phyloP scores from a whole-genome alignment of 2,797 vertebrate species.

The Bucorvus abyssinicus region DNA sequence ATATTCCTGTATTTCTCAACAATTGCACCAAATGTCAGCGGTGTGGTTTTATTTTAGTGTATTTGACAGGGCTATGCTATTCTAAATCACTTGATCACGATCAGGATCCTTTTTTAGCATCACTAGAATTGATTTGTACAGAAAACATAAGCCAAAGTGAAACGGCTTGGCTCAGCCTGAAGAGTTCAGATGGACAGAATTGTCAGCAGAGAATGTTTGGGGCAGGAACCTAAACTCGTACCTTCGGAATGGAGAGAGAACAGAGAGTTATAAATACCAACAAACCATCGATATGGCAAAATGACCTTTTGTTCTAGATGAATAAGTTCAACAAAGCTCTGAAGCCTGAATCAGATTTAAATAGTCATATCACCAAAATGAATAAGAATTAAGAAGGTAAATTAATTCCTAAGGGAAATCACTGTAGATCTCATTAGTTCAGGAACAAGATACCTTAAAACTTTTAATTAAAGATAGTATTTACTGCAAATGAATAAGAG shows the following conservation, averaged over 20 bases:
- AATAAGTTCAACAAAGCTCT: conserved; percentile 43
- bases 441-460: conserved; percentile 78
- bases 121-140: neutral
- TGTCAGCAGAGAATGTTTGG: neutral
- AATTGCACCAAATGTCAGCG: neutral
- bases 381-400: conserved; percentile 77
- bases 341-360: conserved; percentile 56
- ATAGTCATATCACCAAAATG: conserved; percentile 66
- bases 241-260: neutral
- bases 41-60: neutral
- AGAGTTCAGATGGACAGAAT: neutral
- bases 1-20: neutral
- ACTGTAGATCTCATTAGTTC: conserved; percentile 80
- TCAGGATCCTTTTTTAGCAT: neutral
- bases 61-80: neutral
- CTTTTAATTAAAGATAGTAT: conserved; percentile 85
- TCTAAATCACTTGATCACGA: neutral
- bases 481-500: conserved; percentile 79
- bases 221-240: neutral
- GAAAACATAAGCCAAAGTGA: neutral
- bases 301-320: conserved; percentile 59
- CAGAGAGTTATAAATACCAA: conserved; percentile 63
- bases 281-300: conserved; percentile 30
- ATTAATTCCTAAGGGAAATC: conserved; percentile 82
- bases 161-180: neutral